Conservation (phyloP, 2,113 vertebrate species). For the Gila orcuttii region DNA sequence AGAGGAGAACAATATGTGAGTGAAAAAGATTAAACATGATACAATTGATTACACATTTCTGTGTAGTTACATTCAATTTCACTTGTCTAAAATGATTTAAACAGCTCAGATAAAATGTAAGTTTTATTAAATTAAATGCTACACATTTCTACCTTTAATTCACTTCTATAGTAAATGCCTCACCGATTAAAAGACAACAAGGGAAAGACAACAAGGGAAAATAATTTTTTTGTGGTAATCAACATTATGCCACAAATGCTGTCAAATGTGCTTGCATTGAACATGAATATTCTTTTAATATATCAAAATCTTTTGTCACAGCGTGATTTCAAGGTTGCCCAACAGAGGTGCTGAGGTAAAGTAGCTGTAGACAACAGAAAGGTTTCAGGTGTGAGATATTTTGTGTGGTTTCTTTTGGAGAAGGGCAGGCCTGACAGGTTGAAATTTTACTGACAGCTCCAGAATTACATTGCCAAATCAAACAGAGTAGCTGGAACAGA, state of each 20-base stretch:
- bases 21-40: not conserved
- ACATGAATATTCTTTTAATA: not conserved
- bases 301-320: constrained; percentile 5
- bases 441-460: constrained; percentile 70
- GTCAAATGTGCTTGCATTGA: not conserved
- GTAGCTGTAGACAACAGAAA: constrained; percentile 7
- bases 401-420: constrained; percentile 41
- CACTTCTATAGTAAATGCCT: not conserved
- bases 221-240: not conserved
- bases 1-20: not conserved
- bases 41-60: not conserved
- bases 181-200: not conserved
- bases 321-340: not conserved
- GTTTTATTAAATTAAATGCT: too few relatives aligned
- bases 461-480: constrained; percentile 76
- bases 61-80: not conserved
- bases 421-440: constrained; percentile 60
- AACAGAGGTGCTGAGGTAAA: not conserved
- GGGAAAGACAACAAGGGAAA: too few relatives aligned
- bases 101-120: not conserved
- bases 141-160: too few relatives aligned
- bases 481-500: constrained; percentile 76
- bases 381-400: constrained; percentile 31
- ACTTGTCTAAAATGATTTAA: not conserved
- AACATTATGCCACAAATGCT: not conserved